Evolutionary conservation across 2,797 vertebrate genomes (phyloP).

Genomic region (Melanotaenia pygmaea): DNA sequence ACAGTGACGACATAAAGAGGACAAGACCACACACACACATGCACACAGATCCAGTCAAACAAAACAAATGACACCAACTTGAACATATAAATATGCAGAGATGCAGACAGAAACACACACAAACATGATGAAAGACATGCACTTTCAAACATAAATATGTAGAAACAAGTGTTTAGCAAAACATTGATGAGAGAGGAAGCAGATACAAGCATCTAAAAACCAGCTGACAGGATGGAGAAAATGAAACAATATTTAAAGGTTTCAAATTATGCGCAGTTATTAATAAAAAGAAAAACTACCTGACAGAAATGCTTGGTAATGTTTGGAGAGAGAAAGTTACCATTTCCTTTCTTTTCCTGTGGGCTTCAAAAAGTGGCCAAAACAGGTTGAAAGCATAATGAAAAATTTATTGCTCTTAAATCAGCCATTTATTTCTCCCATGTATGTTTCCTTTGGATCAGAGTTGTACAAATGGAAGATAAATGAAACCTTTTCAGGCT

Average conservation of each 20-base stretch:
- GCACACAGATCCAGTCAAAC: constrained; percentile 33
- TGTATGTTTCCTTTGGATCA: constrained; percentile 43
- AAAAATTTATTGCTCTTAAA: constrained; percentile 9
- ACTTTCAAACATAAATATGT: constrained; percentile 28
- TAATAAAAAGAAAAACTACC: background rate
- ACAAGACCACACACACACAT: constrained; percentile 49
- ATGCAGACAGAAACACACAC: constrained; percentile 54
- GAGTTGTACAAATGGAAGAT: constrained; percentile 16
- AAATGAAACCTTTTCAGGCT: constrained; percentile 19
- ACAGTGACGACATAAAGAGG: constrained; percentile 46
- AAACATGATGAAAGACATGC: constrained; percentile 43
- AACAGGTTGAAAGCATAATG: constrained; percentile 31
- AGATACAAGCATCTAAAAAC: background rate
- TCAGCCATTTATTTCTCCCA: constrained; percentile 20
- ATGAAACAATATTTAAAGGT: background rate
- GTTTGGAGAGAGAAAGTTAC: background rate
- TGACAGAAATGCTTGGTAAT: background rate
- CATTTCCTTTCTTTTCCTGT: background rate
- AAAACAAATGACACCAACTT: constrained; percentile 51
- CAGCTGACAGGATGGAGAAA: background rate
- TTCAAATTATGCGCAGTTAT: background rate
- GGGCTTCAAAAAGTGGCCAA: background rate
- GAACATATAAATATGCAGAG: constrained; percentile 52
- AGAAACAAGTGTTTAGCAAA: constrained; percentile 17
- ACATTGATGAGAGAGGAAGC: constrained; percentile 6